Evolutionary conservation across 2,113 vertebrate genomes (phyloP).

Genomic region (Sphaerodactylus townsendi): DNA sequence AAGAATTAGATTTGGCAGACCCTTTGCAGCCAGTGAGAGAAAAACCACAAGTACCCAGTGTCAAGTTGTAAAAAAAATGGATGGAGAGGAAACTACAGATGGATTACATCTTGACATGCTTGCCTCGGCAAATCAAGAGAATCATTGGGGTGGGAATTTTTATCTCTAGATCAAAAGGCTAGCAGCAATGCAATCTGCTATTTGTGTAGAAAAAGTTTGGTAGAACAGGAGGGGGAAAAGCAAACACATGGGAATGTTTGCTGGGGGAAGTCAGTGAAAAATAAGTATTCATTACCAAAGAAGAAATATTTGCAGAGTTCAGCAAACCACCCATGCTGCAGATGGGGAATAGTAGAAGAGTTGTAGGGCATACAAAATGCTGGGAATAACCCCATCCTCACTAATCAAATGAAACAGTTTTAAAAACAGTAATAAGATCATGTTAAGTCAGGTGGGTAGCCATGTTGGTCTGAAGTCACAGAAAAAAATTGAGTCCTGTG

Average conservation of each 20-base stretch:
- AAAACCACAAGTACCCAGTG: constrained; percentile 15
- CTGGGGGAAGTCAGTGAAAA: constrained; percentile 43
- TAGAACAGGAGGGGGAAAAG: constrained; percentile 9
- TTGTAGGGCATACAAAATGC: constrained; percentile 5
- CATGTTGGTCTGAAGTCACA: too few relatives aligned
- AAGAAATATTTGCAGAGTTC: constrained; percentile 46
- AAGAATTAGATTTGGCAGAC: constrained; percentile 51
- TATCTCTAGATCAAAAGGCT: constrained; percentile 59
- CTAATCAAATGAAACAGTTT: neutral
- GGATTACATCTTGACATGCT: neutral
- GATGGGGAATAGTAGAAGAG: neutral
- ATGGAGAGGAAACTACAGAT: constrained; percentile 25
- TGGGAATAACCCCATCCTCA: neutral
- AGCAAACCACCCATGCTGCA: constrained; percentile 30
- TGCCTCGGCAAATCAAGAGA: constrained; percentile 39
- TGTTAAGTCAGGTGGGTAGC: constrained; percentile 28
- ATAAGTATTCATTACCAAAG: constrained; percentile 34
- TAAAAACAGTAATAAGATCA: neutral
- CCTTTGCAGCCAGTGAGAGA: neutral
- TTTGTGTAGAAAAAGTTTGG: constrained; percentile 43
- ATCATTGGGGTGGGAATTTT: constrained; percentile 49
- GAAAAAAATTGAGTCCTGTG: too few relatives aligned
- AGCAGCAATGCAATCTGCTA: constrained; percentile 45
- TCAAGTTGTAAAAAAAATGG: constrained; percentile 44
- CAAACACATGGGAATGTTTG: constrained; percentile 32